These are phyloP conservation scores for Botia kubotai DNA, from an alignment of 2,797 vertebrate species.

Conservation along the genomic window DNA sequence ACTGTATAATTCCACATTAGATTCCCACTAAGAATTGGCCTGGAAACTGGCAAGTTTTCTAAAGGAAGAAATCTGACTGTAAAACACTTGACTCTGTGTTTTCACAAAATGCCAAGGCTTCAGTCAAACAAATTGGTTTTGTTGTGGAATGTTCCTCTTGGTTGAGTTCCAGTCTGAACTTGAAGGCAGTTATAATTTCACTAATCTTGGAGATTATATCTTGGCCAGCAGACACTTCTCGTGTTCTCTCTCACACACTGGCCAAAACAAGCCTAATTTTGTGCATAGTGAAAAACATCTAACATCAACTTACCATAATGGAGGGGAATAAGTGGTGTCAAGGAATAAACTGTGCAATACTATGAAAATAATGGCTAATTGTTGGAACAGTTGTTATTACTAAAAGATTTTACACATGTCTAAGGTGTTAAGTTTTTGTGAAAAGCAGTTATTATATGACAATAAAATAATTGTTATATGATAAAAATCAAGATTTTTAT, in stretches of 20 bases:
- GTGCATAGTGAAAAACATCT: not conserved
- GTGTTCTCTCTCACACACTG: slow-evolving; percentile 18
- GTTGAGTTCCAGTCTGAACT: slow-evolving; percentile 43
- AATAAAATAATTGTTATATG: too few relatives aligned
- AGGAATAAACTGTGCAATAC: not conserved
- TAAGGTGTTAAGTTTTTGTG: not conserved
- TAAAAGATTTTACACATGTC: not conserved
- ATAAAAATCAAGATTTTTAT: not conserved
- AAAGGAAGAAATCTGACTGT: not conserved
- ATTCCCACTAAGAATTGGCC: not conserved
- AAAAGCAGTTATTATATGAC: not conserved
- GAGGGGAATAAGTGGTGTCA: not conserved
- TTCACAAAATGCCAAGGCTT: slow-evolving; percentile 32
- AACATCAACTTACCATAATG: not conserved
- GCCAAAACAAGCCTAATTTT: slow-evolving; percentile 18
- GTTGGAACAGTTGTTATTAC: not conserved
- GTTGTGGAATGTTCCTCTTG: slow-evolving; percentile 55
- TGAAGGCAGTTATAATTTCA: slow-evolving; percentile 48
- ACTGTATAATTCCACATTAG: not conserved
- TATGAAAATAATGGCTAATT: not conserved
- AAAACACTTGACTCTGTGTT: slow-evolving; percentile 37
- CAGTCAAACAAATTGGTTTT: slow-evolving; percentile 48
- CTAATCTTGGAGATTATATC: slow-evolving; percentile 33
- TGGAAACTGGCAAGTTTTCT: too few relatives aligned
- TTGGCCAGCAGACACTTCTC: slow-evolving; percentile 18